These are phyloP conservation scores for Ennomos fuscantarius DNA, from an alignment of 2,888 invertebrate genomes.

Conservation along the genomic window DNA sequence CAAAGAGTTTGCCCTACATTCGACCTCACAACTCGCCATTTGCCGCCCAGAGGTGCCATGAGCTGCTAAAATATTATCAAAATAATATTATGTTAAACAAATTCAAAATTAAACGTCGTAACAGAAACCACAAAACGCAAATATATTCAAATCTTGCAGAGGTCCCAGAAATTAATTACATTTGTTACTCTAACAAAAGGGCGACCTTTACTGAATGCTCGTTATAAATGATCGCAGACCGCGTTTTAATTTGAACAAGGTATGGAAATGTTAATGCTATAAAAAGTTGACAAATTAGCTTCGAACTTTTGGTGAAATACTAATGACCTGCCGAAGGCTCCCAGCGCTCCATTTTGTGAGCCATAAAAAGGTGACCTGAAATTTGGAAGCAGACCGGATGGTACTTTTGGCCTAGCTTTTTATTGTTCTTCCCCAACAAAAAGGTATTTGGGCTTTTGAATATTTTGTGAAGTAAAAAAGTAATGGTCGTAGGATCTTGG, in stretches of 20 bases:
- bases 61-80: conserved; percentile 1
- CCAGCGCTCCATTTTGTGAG: conserved; percentile 4
- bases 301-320: conserved; percentile 19
- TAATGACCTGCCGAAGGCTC: conserved; percentile 16
- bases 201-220: conserved; percentile 22
- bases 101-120: conserved; percentile 14
- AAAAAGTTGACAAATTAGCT: conserved; percentile 31
- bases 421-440: conserved; percentile 20
- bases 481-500: too few relatives aligned
- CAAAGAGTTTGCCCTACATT: too few relatives aligned
- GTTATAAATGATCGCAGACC: conserved; percentile 22
- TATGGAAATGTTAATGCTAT: conserved; percentile 24
- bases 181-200: conserved; percentile 30
- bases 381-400: conserved; percentile 9
- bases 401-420: conserved; percentile 10
- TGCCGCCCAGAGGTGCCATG: too few relatives aligned
- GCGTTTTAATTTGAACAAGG: conserved; percentile 27
- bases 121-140: conserved; percentile 20
- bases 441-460: conserved; percentile 20
- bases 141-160: conserved; percentile 23
- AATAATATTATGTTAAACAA: conserved; percentile 17
- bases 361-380: conserved; percentile 10
- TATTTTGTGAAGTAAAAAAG: conserved; percentile 5
- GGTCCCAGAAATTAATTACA: conserved; percentile 32
- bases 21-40: too few relatives aligned